A percentile compares a stretch with the other conserved stretches of the same genome.
phyloP scores from a whole-genome alignment of 2,797 vertebrate genomes.

The Argyrosomus regius region DNA sequence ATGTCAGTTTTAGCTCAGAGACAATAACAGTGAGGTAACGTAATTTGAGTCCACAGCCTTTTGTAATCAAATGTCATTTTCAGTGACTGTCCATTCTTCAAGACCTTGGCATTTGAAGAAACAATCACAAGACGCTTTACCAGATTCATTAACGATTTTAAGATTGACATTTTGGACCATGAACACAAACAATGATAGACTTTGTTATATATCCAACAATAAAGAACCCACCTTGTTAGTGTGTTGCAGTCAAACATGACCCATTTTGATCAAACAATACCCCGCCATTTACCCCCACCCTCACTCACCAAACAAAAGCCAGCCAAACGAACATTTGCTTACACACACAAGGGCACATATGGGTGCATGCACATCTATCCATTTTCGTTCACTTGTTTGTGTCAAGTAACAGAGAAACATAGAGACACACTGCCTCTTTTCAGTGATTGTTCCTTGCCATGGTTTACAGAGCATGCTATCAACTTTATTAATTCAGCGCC shows the following conservation, averaged over 20 bases:
- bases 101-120: not conserved
- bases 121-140: not conserved
- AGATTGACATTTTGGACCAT: not conserved
- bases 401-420: not conserved
- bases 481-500: conserved; percentile 28
- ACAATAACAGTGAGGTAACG: not conserved
- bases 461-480: conserved; percentile 12
- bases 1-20: not conserved
- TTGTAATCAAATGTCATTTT: not conserved
- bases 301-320: not conserved
- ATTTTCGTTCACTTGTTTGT: not conserved
- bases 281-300: not conserved
- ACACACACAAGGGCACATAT: not conserved
- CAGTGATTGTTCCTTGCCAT: not conserved
- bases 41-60: not conserved
- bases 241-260: conserved; percentile 16
- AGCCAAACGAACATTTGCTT: conserved; percentile 6
- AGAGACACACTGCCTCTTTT: not conserved
- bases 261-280: conserved; percentile 22
- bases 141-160: not conserved
- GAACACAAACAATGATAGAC: conserved; percentile 11
- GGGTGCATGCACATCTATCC: not conserved
- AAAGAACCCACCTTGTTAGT: conserved; percentile 9
- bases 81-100: not conserved
- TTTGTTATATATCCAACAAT: conserved; percentile 8